Evolutionary conservation across 2,113 vertebrate species (phyloP).

Genomic region (Naja naja): DNA sequence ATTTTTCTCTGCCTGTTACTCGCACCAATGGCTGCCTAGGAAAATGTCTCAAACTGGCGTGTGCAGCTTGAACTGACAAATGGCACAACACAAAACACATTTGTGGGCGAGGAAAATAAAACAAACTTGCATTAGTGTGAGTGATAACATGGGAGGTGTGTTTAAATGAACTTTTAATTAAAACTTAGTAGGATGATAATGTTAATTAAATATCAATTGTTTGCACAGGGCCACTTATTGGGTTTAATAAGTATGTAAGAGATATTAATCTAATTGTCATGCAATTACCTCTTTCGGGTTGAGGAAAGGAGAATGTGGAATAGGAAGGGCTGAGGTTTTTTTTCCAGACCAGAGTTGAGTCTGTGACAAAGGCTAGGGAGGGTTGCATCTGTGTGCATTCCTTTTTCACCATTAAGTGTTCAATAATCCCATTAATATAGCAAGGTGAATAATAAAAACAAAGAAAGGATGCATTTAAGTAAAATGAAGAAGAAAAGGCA

Average conservation of each 20-base stretch:
- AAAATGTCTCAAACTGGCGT: background rate
- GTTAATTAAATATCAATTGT: slow-evolving; percentile 73
- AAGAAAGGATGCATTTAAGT: background rate
- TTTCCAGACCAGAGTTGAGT: slow-evolving; percentile 17
- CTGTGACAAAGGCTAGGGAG: slow-evolving; percentile 30
- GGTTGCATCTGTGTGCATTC: background rate
- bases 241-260: slow-evolving; percentile 70
- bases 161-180: slow-evolving; percentile 72
- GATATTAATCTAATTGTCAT: slow-evolving; percentile 70
- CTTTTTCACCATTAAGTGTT: background rate
- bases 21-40: background rate
- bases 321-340: slow-evolving; percentile 21
- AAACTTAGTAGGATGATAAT: slow-evolving; percentile 70
- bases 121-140: slow-evolving; percentile 53
- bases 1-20: background rate
- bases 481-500: background rate
- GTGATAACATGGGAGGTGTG: slow-evolving; percentile 62
- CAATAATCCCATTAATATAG: background rate
- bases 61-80: slow-evolving; percentile 19
- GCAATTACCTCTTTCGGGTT: slow-evolving; percentile 64
- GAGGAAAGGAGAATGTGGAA: slow-evolving; percentile 61
- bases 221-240: slow-evolving; percentile 66
- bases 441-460: background rate
- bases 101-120: slow-evolving; percentile 43
- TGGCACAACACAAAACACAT: slow-evolving; percentile 43